Base-by-base conservation (phyloP, 2,113 vertebrate species). In the Myodes glareolus region DNA sequence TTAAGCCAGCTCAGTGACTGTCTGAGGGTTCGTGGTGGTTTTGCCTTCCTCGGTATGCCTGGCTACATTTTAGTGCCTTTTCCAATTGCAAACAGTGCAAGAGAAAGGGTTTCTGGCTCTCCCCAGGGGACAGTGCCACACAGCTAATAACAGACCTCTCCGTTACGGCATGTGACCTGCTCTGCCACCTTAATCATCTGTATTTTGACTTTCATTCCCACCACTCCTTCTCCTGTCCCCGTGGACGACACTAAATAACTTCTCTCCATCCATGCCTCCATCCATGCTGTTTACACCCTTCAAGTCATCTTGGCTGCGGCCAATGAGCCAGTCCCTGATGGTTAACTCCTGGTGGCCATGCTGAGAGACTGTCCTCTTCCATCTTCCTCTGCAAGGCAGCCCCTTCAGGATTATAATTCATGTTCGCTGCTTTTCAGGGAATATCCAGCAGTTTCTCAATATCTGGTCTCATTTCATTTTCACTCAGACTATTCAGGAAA, bases 11-110 rank as follows among this genome's bases (percentile, higher is more conserved):
- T 63, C 47, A 58, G 90, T 73, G 90, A 92, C 80, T 95, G 97
- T 94, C 90, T 63, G 94, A 96, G 92, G 97, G 55, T 68, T 16
- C 50, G 55, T n/a, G 47, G 91, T 96, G 91, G 55, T 91, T 96
- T 97, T 39, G 73, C 72, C 55, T 85, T 94, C 94, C 94, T 86
- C 86, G 16, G 72, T 75, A 97, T 36, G 78, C 94, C 47, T 87
- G 89, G 96, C 98, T 97, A 95, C 98, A 97, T 97, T 98, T 95
- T 23, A 95, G 93, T 97, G 96, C 73, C 97, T 97, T 98, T 97
- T 98, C 97, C 98, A 98, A 96, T 98, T 0, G 39, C 97, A 98
- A 98, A 97, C 97, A 98, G 98, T 92, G 92, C 96, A 96, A 90
- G 94, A 72, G 97, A 98, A 96, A 95, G 96, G 90, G 91, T 97